Evolutionary conservation across 2,113 vertebrate species (phyloP).

Genomic region (Chaenocephalus aceratus): DNA sequence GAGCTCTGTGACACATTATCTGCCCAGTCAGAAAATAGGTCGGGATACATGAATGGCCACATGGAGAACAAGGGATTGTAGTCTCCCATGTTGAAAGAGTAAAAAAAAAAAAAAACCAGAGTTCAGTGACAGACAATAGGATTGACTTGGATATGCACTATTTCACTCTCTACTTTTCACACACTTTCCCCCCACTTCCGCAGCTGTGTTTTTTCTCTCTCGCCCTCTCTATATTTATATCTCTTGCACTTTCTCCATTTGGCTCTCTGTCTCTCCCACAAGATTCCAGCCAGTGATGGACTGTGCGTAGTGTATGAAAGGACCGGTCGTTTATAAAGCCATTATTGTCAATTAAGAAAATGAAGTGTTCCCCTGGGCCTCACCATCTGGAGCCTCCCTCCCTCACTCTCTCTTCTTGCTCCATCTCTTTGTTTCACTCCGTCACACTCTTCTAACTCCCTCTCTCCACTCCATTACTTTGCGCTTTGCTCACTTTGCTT

Average conservation of each 20-base stretch:
- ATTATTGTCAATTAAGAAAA: conserved; percentile 88
- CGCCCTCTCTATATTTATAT: conserved; percentile 27
- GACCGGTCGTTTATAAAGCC: conserved; percentile 83
- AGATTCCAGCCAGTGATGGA: conserved; percentile 79
- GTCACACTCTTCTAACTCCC: conserved; percentile 42
- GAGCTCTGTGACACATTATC: conserved; percentile 77
- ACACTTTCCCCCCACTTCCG: conserved; percentile 41
- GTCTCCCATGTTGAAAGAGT: conserved; percentile 46
- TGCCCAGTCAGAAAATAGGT: conserved; percentile 72
- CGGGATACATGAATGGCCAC: conserved; percentile 64
- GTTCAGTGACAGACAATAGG: conserved; percentile 50
- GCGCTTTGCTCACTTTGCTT: conserved; percentile 35
- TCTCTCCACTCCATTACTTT: conserved; percentile 36
- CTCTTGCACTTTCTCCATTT: conserved; percentile 37
- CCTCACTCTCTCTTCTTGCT: conserved; percentile 34
- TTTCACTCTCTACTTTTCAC: conserved; percentile 55
- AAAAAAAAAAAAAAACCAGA: conserved; percentile 30
- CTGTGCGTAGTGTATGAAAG: conserved; percentile 76
- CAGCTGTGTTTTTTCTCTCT: conserved; percentile 58
- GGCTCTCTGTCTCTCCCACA: conserved; percentile 62
- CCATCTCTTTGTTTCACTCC: conserved; percentile 55
- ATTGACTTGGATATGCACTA: conserved; percentile 46
- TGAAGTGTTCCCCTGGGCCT: conserved; percentile 83
- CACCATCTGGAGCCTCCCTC: conserved; percentile 78
- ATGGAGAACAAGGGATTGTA: conserved; percentile 63